Conservation (phyloP, 2,113 vertebrate genomes). For the Rhinopomastus cyanomelas region DNA sequence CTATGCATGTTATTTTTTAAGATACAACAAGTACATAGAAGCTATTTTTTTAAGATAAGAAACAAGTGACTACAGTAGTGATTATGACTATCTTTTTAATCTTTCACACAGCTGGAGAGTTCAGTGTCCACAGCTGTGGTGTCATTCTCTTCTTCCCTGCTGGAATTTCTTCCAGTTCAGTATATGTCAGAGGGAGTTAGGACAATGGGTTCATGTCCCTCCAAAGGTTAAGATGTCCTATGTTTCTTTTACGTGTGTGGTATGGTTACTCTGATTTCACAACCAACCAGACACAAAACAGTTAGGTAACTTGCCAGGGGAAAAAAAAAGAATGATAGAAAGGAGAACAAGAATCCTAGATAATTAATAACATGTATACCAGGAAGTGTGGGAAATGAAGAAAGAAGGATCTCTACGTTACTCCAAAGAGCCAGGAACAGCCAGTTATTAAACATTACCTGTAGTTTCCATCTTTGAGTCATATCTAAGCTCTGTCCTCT, state of each 20-base stretch:
- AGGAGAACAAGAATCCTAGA: not conserved
- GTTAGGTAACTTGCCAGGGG: conserved; percentile 19
- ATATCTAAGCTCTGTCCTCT: not conserved
- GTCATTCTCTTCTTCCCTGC: not conserved
- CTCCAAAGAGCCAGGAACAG: not conserved
- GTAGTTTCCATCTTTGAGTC: not conserved
- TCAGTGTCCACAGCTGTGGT: not conserved
- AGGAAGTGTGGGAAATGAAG: not conserved
- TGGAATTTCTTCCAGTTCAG: conserved; percentile 29
- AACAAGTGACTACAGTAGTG: not conserved
- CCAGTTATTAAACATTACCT: not conserved
- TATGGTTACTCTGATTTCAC: conserved; percentile 44
- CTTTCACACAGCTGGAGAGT: conserved; percentile 20
- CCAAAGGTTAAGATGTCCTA: conserved; percentile 21
- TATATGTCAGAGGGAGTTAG: not conserved
- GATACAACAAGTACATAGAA: too few species aligned
- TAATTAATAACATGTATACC: not conserved
- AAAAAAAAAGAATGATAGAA: not conserved
- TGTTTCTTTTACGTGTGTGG: conserved; percentile 1
- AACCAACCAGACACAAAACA: conserved; percentile 43
- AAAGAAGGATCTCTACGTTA: not conserved
- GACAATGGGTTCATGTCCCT: conserved; percentile 16
- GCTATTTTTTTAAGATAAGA: not conserved
- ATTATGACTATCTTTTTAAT: not conserved
- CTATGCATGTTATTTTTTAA: not conserved